phyloP scores from a whole-genome alignment of 2,113 vertebrate genomes.

The Dermatemys mawii region DNA sequence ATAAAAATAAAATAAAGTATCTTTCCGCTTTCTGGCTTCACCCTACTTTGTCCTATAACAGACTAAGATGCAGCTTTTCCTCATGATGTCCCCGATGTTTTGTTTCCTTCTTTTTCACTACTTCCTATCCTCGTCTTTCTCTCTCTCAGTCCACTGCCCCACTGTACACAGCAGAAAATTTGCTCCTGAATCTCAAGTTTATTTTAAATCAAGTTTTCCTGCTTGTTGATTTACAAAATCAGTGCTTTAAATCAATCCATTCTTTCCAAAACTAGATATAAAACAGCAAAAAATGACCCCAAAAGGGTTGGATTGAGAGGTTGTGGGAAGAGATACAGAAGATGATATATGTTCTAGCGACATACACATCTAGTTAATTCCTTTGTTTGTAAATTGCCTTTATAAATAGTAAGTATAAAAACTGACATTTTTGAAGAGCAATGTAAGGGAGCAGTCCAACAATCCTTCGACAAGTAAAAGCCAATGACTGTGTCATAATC shows the following conservation, averaged over 20 bases:
- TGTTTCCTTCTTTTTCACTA: background rate
- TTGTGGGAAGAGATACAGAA: background rate
- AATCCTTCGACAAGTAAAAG: background rate
- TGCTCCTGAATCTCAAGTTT: background rate
- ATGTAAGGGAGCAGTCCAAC: fast-evolving
- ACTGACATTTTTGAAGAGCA: fast-evolving
- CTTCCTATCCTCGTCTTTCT: background rate
- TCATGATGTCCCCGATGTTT: background rate
- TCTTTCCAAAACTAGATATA: background rate
- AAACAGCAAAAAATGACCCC: background rate
- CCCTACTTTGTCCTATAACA: background rate
- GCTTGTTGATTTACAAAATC: background rate
- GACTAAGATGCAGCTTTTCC: background rate
- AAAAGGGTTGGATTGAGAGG: background rate
- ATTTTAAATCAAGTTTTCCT: background rate
- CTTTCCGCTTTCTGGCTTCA: background rate
- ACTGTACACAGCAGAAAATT: background rate
- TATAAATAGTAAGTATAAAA: background rate
- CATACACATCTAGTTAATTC: background rate
- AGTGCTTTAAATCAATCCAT: background rate
- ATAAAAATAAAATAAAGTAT: no score
- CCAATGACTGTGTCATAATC: no score
- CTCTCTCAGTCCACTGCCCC: background rate
- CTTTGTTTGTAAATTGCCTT: background rate
- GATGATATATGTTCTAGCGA: background rate